Evolutionary conservation across 2,888 invertebrate species (phyloP).

Genomic region (Agrotis exclamationis): DNA sequence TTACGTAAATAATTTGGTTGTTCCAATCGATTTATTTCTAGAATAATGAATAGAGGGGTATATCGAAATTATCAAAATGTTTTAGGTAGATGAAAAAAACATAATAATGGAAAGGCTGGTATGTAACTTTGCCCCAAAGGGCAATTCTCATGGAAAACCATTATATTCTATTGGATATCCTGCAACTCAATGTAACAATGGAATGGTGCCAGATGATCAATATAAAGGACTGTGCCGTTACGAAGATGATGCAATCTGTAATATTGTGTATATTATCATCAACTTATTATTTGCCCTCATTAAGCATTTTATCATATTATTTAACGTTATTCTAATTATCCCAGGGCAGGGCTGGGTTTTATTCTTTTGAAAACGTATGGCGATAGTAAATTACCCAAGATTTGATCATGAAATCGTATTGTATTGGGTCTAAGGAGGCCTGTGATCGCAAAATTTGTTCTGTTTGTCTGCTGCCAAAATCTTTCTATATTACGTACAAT

Average conservation of each 20-base stretch:
- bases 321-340: too few species aligned
- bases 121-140: slow-evolving; percentile 85
- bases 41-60: background rate
- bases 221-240: slow-evolving; percentile 75
- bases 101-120: slow-evolving; percentile 79
- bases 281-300: background rate
- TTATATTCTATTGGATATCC: slow-evolving; percentile 82
- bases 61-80: slow-evolving; percentile 44
- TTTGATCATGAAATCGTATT: background rate
- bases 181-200: slow-evolving; percentile 79
- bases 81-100: slow-evolving; percentile 70
- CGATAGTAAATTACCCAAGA: too few species aligned
- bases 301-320: background rate
- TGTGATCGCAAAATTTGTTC: background rate
- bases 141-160: slow-evolving; percentile 80
- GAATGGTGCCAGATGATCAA: slow-evolving; percentile 69
- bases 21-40: background rate
- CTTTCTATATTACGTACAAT: background rate
- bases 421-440: background rate
- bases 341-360: too few species aligned
- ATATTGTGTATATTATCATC: slow-evolving; percentile 8
- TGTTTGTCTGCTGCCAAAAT: background rate
- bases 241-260: slow-evolving; percentile 54
- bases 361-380: too few species aligned
- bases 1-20: slow-evolving; percentile 72